Evolutionary conservation across 2,888 invertebrate species (phyloP).

Genomic region (Hololepta plana): DNA sequence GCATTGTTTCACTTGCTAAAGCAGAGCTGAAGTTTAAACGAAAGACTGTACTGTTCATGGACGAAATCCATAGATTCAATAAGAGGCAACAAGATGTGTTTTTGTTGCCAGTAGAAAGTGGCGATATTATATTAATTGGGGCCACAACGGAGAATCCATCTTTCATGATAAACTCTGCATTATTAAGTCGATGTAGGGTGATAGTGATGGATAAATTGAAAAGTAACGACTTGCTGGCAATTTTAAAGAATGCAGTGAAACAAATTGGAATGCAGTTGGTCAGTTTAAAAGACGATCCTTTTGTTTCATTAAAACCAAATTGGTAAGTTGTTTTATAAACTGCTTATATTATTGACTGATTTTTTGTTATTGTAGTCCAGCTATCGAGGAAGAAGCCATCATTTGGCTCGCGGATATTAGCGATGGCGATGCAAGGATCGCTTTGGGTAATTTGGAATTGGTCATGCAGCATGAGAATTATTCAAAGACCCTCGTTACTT

Average conservation of each 20-base stretch:
- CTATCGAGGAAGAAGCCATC: constrained; percentile 40
- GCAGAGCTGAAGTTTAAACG: constrained; percentile 49
- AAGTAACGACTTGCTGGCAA: constrained; percentile 36
- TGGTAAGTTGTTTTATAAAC: constrained; percentile 3
- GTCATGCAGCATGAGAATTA: constrained; percentile 37
- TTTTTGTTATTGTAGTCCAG: constrained; percentile 13
- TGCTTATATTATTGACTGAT: background rate
- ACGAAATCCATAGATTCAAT: constrained; percentile 77
- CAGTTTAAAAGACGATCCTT: background rate
- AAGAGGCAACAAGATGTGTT: constrained; percentile 71
- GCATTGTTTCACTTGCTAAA: constrained; percentile 49
- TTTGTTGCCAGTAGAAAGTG: constrained; percentile 62
- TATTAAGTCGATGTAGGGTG: constrained; percentile 62
- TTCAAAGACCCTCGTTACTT: constrained; percentile 29
- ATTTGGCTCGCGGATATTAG: constrained; percentile 55
- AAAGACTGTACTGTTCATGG: constrained; percentile 64
- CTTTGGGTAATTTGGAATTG: constrained; percentile 57
- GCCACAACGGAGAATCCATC: constrained; percentile 85
- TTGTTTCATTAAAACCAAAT: background rate
- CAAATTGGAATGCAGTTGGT: background rate
- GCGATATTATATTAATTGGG: constrained; percentile 58
- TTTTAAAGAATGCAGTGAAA: constrained; percentile 39
- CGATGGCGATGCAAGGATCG: constrained; percentile 68
- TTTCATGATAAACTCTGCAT: constrained; percentile 60
- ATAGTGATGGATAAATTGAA: constrained; percentile 54